A percentile compares a stretch with the other conserved stretches of the same genome.
Conservation (phyloP, 2,888 invertebrate species). For the Epirrhoe tristata region DNA sequence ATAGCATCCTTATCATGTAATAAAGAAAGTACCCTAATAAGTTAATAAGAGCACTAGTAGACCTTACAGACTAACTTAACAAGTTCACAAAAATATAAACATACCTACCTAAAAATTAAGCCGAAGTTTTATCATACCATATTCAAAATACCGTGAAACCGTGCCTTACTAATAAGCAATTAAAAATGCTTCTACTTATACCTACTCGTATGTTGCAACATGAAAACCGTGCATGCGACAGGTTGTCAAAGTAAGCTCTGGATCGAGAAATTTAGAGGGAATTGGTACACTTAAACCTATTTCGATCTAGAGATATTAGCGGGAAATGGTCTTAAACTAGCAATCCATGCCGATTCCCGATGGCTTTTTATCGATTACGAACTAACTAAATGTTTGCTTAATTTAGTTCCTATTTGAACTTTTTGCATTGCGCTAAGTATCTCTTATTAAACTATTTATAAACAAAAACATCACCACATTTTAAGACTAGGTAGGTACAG, state of each 20-base stretch:
- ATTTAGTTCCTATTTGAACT: slow-evolving; percentile 7
- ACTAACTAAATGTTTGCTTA: slow-evolving; percentile 33
- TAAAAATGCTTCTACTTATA: slow-evolving; percentile 41
- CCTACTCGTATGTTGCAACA: slow-evolving; percentile 32
- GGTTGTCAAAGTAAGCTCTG: slow-evolving; percentile 48
- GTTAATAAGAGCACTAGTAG: too few species aligned
- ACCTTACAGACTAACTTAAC: too few species aligned
- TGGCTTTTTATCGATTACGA: slow-evolving; percentile 43
- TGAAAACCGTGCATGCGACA: slow-evolving; percentile 45
- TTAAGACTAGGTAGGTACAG: too few species aligned
- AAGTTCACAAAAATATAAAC: too few species aligned
- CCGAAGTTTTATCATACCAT: too few species aligned
- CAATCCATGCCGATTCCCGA: slow-evolving; percentile 37
- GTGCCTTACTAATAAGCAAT: slow-evolving; percentile 36
- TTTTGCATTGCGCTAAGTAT: neutral
- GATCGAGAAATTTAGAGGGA: slow-evolving; percentile 43
- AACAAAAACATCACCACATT: too few species aligned
- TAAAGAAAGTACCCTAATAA: too few species aligned
- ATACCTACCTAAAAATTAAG: too few species aligned
- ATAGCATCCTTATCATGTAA: too few species aligned
- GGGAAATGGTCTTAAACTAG: slow-evolving; percentile 44
- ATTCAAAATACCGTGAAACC: neutral
- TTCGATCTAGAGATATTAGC: slow-evolving; percentile 47
- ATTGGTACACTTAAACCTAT: slow-evolving; percentile 45
- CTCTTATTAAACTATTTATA: too few species aligned